Base-by-base conservation (phyloP, 1,140 invertebrate species). In the Heliconius nattereri region DNA sequence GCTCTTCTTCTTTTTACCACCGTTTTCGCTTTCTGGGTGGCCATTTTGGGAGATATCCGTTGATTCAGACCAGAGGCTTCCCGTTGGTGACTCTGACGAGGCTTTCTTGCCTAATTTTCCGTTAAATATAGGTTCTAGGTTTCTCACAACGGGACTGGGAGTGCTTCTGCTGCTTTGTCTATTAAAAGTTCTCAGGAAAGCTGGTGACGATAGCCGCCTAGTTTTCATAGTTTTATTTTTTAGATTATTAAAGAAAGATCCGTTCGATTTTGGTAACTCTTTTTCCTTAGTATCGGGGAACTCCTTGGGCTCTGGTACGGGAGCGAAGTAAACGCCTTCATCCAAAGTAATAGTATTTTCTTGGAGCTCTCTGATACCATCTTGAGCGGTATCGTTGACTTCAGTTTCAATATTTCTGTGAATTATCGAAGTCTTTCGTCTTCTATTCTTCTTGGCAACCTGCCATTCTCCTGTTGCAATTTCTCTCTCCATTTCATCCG, bases 171-270 rank as follows among this genome's bases (percentile, higher is more conserved):
- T 87, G 78, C 92, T 95, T 76, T 94, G 93, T 75, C 95, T 92
- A 79, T 94, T 94, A 19, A 96, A 91, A 26, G 96, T 96, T 85
- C 95, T 95, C 81, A 97, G 95, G 81, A 96, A 97, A 0, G 95
- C 95, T 0, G 96, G 95, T 37, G 96, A 96, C 2, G 95, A 96
- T n/a, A 96, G 81, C 72, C 95, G 89, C 13, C 95, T 89, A 8
- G 91, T 91, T 79, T 94, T 92, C 89, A 91, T 94, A 6, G 94
- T 92, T 82, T 91, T 94, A 7, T 85, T 86, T 79, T 93, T 94
- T 76, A 94, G 82, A 80, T 89, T 93, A 76, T 94, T 94, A 80
- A 95, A 94, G 78, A 95, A 94, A 6, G 94, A 94, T 7, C 94
- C 94, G 78, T 95, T 95, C 1, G 91, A 91, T 87, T 94, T 95